These are phyloP conservation scores for Sternotherus odoratus DNA, from an alignment of 2,797 vertebrate genomes.

Conservation along the genomic window DNA sequence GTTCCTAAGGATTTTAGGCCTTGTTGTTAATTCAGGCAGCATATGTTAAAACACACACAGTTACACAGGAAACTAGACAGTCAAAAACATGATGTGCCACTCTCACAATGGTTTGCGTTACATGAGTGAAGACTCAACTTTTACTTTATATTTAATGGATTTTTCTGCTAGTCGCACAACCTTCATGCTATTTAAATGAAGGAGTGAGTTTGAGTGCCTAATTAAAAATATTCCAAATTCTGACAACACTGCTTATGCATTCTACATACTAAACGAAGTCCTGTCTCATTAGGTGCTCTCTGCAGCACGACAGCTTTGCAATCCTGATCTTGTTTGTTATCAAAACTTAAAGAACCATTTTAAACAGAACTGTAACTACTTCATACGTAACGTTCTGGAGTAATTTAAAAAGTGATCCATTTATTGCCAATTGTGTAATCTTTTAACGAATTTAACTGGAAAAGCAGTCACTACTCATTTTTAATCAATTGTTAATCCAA, in stretches of 20 bases:
- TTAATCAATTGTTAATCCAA: not conserved
- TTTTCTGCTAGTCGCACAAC: not conserved
- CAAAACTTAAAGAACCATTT: accelerated
- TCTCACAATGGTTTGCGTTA: not conserved
- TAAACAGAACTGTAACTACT: not conserved
- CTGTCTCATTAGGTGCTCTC: not conserved
- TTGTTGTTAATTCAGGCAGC: not conserved
- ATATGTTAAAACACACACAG: not conserved
- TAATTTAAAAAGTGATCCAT: not conserved
- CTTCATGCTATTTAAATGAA: not conserved
- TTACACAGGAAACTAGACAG: not conserved
- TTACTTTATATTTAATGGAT: not conserved
- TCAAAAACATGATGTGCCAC: not conserved
- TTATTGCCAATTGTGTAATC: not conserved
- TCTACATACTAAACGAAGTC: not conserved
- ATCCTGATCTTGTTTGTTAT: not conserved
- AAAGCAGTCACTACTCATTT: not conserved
- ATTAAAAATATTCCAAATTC: not conserved
- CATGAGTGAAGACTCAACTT: not conserved
- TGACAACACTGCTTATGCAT: not conserved
- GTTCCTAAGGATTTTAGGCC: conserved; percentile 26
- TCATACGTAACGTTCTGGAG: not conserved
- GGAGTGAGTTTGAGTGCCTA: not conserved
- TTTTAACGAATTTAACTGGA: not conserved
- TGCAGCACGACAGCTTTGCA: not conserved